Evolutionary conservation across 2,113 vertebrate genomes (phyloP).

Genomic region (Malurus cyaneus): DNA sequence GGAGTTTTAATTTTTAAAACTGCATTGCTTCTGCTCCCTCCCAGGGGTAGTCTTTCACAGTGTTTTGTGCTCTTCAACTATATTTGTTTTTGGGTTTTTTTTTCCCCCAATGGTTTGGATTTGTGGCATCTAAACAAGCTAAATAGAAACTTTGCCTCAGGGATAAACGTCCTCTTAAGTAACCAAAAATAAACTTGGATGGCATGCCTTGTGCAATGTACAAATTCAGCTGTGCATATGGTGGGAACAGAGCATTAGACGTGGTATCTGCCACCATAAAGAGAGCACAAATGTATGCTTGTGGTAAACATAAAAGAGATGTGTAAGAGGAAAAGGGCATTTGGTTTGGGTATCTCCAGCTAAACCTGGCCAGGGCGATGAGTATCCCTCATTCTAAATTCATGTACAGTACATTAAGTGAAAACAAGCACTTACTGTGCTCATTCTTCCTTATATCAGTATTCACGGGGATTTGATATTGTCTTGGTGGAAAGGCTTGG

Average conservation of each 20-base stretch:
- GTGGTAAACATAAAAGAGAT: neutral
- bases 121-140: slow-evolving; percentile 49
- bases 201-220: neutral
- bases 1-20: slow-evolving; percentile 24
- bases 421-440: neutral
- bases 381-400: neutral
- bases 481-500: neutral
- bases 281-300: neutral
- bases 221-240: neutral
- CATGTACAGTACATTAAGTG: neutral
- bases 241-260: neutral
- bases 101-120: neutral
- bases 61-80: neutral
- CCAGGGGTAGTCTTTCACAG: slow-evolving; percentile 31
- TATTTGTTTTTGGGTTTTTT: neutral
- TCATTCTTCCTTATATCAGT: neutral
- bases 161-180: slow-evolving; percentile 40
- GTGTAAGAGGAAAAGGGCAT: neutral
- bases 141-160: slow-evolving; percentile 44
- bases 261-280: neutral
- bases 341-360: neutral
- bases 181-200: slow-evolving; percentile 45
- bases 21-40: slow-evolving; percentile 24
- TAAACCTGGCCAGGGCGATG: neutral
- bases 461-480: neutral